Conservation (phyloP, 1,140 invertebrate species). For the Oedothorax gibbosus region DNA sequence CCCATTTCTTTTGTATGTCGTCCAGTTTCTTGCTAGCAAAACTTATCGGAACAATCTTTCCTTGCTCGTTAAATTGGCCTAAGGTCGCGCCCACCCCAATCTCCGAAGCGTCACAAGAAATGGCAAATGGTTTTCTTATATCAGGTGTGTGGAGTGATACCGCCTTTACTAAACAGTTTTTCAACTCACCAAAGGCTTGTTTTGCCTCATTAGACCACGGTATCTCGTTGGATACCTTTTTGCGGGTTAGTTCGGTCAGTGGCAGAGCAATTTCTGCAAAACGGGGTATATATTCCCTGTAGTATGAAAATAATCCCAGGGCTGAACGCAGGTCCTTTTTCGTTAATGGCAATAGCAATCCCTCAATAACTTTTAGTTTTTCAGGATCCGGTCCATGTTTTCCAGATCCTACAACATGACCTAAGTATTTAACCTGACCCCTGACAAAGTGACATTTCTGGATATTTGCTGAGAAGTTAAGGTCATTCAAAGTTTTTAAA, state of each 20-base stretch:
- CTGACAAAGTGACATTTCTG: slow-evolving; percentile 66
- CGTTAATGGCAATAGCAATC: slow-evolving; percentile 59
- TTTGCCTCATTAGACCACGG: not conserved
- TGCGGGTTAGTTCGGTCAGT: not conserved
- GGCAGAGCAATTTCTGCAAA: not conserved
- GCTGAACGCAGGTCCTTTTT: not conserved
- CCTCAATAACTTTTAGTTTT: slow-evolving; percentile 66
- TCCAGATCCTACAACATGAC: slow-evolving; percentile 65
- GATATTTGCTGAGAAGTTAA: slow-evolving; percentile 56
- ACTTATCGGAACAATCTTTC: not conserved
- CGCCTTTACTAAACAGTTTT: not conserved
- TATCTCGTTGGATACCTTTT: not conserved
- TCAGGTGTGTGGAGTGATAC: not conserved
- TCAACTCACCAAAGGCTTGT: not conserved
- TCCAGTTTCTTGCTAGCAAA: not conserved
- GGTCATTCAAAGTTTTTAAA: slow-evolving; percentile 61
- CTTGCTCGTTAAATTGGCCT: not conserved
- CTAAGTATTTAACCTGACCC: slow-evolving; percentile 65
- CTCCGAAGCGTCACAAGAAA: not conserved
- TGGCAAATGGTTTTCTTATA: not conserved
- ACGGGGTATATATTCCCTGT: not conserved
- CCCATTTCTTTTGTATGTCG: not conserved
- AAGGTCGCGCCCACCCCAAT: not conserved
- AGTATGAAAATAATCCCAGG: not conserved
- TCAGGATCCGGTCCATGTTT: slow-evolving; percentile 66